Percentiles rank a stretch among this genome's conserved stretches.
Conservation (phyloP, 2,888 invertebrate genomes). For the Octodonta nipae region DNA sequence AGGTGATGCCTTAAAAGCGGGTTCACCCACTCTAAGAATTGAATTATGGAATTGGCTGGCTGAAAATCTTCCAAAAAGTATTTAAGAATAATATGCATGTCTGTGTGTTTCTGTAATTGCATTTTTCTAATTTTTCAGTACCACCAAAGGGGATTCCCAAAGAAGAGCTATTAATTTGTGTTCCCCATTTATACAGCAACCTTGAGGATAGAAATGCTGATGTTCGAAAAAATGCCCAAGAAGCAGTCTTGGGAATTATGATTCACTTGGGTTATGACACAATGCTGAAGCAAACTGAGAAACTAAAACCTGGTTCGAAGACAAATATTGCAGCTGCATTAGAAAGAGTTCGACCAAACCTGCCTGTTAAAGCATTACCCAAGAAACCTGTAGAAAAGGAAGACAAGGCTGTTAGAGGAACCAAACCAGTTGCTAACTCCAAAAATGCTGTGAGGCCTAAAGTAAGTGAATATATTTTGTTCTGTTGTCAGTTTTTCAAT, state of each 20-base stretch:
- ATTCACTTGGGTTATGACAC: slow-evolving; percentile 74
- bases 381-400: slow-evolving; percentile 41
- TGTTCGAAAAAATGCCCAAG: slow-evolving; percentile 79
- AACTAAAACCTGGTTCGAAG: slow-evolving; percentile 68
- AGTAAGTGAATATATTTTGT: slow-evolving; percentile 26
- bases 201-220: slow-evolving; percentile 85
- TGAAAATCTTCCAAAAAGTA: slow-evolving; percentile 62
- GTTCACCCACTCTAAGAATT: slow-evolving; percentile 68
- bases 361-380: slow-evolving; percentile 69
- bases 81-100: background rate
- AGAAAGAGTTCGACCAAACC: slow-evolving; percentile 72
- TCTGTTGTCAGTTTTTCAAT: no score
- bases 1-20: slow-evolving; percentile 69
- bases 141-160: slow-evolving; percentile 60
- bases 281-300: slow-evolving; percentile 63
- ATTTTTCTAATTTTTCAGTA: slow-evolving; percentile 36
- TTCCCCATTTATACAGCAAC: slow-evolving; percentile 66
- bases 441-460: slow-evolving; percentile 43
- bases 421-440: slow-evolving; percentile 39
- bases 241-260: slow-evolving; percentile 85
- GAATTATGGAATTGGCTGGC: slow-evolving; percentile 79
- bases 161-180: slow-evolving; percentile 65
- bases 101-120: background rate
- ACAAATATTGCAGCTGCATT: slow-evolving; percentile 62
- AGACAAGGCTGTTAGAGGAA: slow-evolving; percentile 44